Evolutionary conservation across 2,113 vertebrate genomes (phyloP), one percentile per base, ranked within the genome.

Genomic region (Todiramphus chloris): DNA sequence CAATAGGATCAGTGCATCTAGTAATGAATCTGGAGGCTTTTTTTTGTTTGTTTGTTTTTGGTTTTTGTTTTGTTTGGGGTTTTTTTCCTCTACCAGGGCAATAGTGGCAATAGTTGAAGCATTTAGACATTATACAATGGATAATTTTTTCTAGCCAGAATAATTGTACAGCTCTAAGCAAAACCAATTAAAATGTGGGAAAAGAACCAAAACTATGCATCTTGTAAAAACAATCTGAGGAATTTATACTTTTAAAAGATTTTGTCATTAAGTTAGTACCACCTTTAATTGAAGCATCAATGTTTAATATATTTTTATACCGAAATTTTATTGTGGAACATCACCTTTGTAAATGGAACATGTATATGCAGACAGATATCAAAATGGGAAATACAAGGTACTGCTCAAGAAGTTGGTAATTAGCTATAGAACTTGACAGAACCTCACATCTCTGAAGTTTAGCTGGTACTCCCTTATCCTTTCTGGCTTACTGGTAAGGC

Each of bases 171-270:
- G 50, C 44, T 97, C 64, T 46, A 94, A 95, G 79, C 8, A 96
- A 92, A 96, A 94, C 23, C 59, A 89, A 91, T 96, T 97, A 94
- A 95, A 95, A 93, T 83, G 35, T 92, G 80, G 72, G 70, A 89
- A 93, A 81, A 73, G 13, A n/a, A 87, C 55, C 63, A 94, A 97
- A 94, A 95, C 8, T 11, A 43, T 76, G 60, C 7, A 72, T 96
- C 46, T 94, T 96, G 19, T 59, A 39, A 87, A 95, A 96, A 68
- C 30, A 78, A 11, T 66, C 51, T 35, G 14, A 39, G 11, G 27
- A 58, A 86, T 56, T 87, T 85, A 87, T 18, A 76, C 12, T 74
- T 96, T 95, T 91, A 46, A 88, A 82, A 69, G 9, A 5, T 17
- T 37, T 83, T 94, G 93, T 91, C 78, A 87, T 95, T 93, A 95